Conservation (phyloP, 2,113 vertebrate species). For the Eretmodus cyanostictus region DNA sequence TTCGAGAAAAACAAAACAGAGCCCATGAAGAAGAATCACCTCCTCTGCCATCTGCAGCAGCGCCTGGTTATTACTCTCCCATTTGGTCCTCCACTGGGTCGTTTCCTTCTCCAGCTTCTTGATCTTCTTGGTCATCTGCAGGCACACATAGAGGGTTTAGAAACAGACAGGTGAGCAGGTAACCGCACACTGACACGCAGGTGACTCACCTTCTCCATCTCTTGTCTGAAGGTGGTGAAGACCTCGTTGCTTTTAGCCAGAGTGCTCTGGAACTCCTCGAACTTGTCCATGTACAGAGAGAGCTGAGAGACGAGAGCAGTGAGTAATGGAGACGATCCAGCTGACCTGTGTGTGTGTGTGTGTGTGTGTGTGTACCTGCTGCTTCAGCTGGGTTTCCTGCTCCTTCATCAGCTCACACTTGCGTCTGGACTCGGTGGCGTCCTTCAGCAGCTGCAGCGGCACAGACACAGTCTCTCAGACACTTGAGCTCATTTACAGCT, state of each 20-base stretch:
- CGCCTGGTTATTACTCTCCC: conserved; percentile 98
- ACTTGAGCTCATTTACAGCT: not conserved
- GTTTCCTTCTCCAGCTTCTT: conserved; percentile 99
- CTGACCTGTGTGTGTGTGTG: not conserved
- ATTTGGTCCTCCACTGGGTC: conserved; percentile 93
- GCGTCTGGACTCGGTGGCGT: conserved; percentile 90
- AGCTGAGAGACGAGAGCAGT: conserved; percentile 67
- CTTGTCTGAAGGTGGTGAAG: conserved; percentile 97
- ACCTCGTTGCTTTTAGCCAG: conserved; percentile 98
- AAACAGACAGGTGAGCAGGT: not conserved
- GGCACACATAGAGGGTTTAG: not conserved
- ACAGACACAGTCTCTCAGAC: not conserved
- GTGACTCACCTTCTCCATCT: conserved; percentile 93
- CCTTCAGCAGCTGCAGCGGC: conserved; percentile 84
- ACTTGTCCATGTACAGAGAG: conserved; percentile 98
- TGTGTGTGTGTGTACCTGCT: conserved; percentile 74
- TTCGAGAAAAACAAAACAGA: not conserved
- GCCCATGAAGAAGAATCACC: conserved; percentile 55
- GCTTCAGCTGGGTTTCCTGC: conserved; percentile 93
- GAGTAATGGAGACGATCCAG: not conserved
- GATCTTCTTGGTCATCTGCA: conserved; percentile 98
- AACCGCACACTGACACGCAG: rapidly evolving
- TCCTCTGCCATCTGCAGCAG: conserved; percentile 99
- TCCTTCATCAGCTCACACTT: conserved; percentile 98
- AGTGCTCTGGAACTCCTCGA: conserved; percentile 98